Percentiles rank a stretch among this genome's conserved stretches.
Conservation (phyloP, 2,113 vertebrate species). For the Coturnix japonica region DNA sequence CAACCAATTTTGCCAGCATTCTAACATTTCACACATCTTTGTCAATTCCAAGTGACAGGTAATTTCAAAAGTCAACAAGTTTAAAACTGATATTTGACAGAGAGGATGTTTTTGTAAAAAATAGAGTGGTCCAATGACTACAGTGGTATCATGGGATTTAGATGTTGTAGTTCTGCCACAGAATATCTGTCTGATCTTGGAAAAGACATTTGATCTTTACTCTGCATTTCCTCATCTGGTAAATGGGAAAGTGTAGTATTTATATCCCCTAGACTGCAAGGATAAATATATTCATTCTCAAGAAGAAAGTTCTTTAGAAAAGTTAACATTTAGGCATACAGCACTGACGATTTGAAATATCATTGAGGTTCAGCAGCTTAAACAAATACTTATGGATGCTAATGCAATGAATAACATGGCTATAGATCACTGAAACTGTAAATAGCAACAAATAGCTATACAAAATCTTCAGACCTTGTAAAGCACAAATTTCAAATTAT, state of each 20-base stretch:
- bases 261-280: background rate
- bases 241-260: background rate
- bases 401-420: background rate
- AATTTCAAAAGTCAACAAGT: conserved; percentile 50
- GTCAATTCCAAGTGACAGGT: conserved; percentile 17
- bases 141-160: background rate
- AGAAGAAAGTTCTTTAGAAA: background rate
- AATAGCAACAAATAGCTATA: background rate
- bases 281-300: background rate
- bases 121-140: background rate
- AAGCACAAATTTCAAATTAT: background rate
- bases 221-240: background rate
- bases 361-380: background rate
- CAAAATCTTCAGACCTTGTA: background rate
- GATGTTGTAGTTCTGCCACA: conserved; percentile 5
- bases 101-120: background rate
- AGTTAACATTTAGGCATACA: background rate
- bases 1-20: conserved; percentile 20
- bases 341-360: background rate
- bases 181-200: background rate
- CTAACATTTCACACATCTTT: conserved; percentile 10
- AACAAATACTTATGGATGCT: background rate
- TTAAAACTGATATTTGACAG: conserved; percentile 33
- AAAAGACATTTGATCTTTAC: background rate
- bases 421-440: background rate